phyloP scores from a whole-genome alignment of 2,888 invertebrate genomes.

The Tiliacea citrago region DNA sequence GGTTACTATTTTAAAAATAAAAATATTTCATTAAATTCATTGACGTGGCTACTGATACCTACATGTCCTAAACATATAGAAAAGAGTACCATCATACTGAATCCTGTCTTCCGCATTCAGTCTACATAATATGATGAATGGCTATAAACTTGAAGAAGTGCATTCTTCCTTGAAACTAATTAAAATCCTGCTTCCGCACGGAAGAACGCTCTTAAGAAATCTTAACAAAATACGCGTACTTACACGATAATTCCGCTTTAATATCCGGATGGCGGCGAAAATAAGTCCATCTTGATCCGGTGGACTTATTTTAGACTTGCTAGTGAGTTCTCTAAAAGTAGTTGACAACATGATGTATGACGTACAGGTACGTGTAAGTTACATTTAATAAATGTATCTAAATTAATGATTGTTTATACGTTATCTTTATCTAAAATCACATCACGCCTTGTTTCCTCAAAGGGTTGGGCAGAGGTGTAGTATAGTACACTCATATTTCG shows the following conservation, averaged over 20 bases:
- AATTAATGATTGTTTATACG: too few relatives aligned
- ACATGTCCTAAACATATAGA: neutral
- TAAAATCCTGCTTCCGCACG: slow-evolving; percentile 49
- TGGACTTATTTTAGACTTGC: too few relatives aligned
- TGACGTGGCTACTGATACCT: neutral
- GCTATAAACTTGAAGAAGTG: slow-evolving; percentile 39
- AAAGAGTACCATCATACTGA: neutral
- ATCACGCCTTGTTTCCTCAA: too few relatives aligned
- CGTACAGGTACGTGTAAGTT: too few relatives aligned
- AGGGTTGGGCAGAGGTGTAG: too few relatives aligned
- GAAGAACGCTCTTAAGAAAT: slow-evolving; percentile 39
- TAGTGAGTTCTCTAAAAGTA: neutral
- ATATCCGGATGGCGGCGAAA: slow-evolving; percentile 27
- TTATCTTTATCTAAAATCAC: too few relatives aligned
- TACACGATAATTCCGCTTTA: slow-evolving; percentile 39
- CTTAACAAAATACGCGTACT: slow-evolving; percentile 29
- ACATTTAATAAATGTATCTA: too few relatives aligned
- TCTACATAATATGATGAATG: slow-evolving; percentile 1
- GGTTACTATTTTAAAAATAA: too few relatives aligned
- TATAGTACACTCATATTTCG: too few relatives aligned
- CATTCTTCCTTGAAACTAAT: slow-evolving; percentile 47
- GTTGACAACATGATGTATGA: too few relatives aligned
- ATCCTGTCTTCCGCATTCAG: slow-evolving; percentile 29
- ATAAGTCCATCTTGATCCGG: slow-evolving; percentile 4
- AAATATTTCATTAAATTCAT: neutral